Conservation (phyloP, 2,888 invertebrate species). For the Syritta pipiens region DNA sequence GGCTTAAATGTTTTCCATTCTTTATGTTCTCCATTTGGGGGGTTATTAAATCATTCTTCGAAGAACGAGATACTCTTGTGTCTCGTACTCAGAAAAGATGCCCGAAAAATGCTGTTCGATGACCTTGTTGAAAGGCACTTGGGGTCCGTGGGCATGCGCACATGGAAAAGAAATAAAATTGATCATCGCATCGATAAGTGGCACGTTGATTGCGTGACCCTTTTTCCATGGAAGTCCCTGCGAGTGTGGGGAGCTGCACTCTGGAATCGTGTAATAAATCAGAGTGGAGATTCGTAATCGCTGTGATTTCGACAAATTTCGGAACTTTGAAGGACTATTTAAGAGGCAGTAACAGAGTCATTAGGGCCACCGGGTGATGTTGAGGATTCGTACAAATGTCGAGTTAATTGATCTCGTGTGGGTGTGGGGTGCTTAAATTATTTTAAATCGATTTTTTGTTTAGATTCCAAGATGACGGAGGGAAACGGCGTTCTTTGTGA, state of each 20-base stretch:
- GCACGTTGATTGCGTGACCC: slow-evolving; percentile 25
- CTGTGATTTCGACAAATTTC: neutral
- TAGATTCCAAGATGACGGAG: no score
- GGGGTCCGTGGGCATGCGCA: slow-evolving; percentile 1
- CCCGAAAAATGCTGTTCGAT: slow-evolving; percentile 9
- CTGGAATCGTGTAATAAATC: neutral
- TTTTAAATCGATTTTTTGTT: no score
- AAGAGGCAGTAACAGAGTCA: slow-evolving; percentile 11
- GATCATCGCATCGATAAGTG: slow-evolving; percentile 33
- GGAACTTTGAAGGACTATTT: neutral
- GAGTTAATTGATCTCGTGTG: no score
- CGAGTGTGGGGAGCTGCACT: neutral
- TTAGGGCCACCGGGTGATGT: slow-evolving; percentile 2
- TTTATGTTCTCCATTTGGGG: slow-evolving; percentile 59
- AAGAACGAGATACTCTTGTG: neutral
- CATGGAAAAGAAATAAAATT: slow-evolving; percentile 27
- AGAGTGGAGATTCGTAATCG: neutral
- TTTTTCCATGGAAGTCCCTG: slow-evolving; percentile 23
- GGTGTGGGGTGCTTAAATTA: neutral
- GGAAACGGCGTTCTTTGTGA: no score
- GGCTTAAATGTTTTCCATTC: slow-evolving; percentile 47
- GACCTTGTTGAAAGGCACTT: slow-evolving; percentile 53
- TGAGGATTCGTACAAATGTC: no score
- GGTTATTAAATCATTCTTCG: slow-evolving; percentile 52
- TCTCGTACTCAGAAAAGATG: neutral